Conservation (phyloP, 2,888 invertebrate species). For the Stenurella melanura region DNA sequence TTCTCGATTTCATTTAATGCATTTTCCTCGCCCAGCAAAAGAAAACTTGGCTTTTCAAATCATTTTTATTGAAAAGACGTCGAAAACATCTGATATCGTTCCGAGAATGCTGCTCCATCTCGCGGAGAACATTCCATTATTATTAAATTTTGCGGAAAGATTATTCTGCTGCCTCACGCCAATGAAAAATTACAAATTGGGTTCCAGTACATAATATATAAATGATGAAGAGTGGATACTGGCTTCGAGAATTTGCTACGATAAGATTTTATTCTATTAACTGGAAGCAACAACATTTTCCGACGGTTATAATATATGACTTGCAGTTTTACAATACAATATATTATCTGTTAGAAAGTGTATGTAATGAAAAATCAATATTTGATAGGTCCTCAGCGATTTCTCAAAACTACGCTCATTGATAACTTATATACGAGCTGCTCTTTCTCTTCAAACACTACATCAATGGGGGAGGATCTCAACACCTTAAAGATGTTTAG, state of each 20-base stretch:
- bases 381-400: no score
- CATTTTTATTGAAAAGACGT: not conserved
- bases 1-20: constrained; percentile 4
- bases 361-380: no score
- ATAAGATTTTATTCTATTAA: not conserved
- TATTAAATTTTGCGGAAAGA: constrained; percentile 13
- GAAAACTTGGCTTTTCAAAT: constrained; percentile 4
- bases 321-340: no score
- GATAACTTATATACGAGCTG: no score
- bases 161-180: not conserved
- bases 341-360: no score
- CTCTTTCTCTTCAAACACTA: no score
- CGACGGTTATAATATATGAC: no score
- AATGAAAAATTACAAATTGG: constrained; percentile 7
- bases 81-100: constrained; percentile 4
- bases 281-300: no score
- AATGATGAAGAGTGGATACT: not conserved
- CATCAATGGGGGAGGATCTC: no score
- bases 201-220: not conserved
- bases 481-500: no score
- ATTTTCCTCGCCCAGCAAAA: not conserved
- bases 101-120: not conserved
- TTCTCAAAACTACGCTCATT: no score
- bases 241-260: not conserved
- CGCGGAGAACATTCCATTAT: not conserved